Conservation (phyloP, 2,888 invertebrate species). For the Drosophila villosipedis region DNA sequence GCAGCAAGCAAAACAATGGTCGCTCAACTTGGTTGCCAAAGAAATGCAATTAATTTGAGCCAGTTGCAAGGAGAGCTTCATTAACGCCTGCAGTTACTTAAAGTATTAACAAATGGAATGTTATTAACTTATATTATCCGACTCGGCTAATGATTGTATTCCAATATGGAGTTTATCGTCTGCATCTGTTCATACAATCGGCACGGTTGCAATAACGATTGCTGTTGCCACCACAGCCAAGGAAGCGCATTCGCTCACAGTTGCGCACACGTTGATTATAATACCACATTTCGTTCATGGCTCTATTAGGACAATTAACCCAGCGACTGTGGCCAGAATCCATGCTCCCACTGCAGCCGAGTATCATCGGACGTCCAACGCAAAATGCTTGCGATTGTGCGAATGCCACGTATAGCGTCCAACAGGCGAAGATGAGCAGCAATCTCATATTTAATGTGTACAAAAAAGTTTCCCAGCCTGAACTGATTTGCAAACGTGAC, state of each 20-base stretch:
- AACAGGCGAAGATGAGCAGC: neutral
- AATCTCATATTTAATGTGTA: neutral
- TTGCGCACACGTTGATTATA: neutral
- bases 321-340: neutral
- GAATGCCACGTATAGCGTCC: neutral
- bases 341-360: neutral
- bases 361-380: neutral
- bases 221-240: slow-evolving; percentile 14
- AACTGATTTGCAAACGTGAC: neutral
- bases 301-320: neutral
- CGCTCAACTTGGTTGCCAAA: neutral
- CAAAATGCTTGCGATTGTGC: neutral
- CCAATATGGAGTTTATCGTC: neutral
- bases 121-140: neutral
- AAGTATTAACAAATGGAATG: neutral
- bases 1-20: neutral
- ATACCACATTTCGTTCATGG: slow-evolving; percentile 15
- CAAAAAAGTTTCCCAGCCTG: neutral
- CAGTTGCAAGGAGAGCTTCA: neutral
- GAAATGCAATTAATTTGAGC: neutral
- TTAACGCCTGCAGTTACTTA: neutral
- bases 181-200: slow-evolving; percentile 1
- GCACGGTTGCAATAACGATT: slow-evolving; percentile 14
- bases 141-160: neutral
- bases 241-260: slow-evolving; percentile 1